phyloP scores from a whole-genome alignment of 2,888 invertebrate genomes.

The Mythimna vitellina region DNA sequence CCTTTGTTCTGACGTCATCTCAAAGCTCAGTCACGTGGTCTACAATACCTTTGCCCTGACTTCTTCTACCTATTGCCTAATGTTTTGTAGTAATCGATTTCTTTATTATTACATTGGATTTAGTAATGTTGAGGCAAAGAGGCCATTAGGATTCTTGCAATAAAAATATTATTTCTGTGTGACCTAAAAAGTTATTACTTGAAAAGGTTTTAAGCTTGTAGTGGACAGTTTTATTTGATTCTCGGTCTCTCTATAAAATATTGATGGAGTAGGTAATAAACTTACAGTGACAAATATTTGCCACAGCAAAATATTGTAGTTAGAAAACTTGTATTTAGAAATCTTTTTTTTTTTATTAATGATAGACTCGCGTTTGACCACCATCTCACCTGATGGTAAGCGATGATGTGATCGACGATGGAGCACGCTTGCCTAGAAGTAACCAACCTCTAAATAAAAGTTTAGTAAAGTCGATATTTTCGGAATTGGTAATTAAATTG shows the following conservation, averaged over 20 bases:
- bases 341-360: too few relatives aligned
- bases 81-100: neutral
- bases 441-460: too few relatives aligned
- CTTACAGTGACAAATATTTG: conserved; percentile 15
- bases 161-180: conserved; percentile 19
- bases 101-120: neutral
- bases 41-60: too few relatives aligned
- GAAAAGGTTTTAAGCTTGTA: conserved; percentile 10
- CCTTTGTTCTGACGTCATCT: too few relatives aligned
- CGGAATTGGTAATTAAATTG: too few relatives aligned
- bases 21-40: too few relatives aligned
- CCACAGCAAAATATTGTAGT: neutral
- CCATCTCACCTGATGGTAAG: too few relatives aligned
- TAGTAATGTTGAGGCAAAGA: neutral
- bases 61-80: neutral
- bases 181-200: conserved; percentile 1
- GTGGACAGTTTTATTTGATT: conserved; percentile 15
- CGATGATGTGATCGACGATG: too few relatives aligned
- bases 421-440: too few relatives aligned
- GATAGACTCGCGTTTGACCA: too few relatives aligned
- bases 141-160: neutral
- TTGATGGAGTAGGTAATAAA: conserved; percentile 11
- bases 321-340: neutral
- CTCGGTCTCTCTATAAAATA: neutral
- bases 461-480: too few relatives aligned